Evolutionary conservation across 2,888 invertebrate species (phyloP), one percentile per base, ranked within the genome.

Genomic region (Operophtera brumata): DNA sequence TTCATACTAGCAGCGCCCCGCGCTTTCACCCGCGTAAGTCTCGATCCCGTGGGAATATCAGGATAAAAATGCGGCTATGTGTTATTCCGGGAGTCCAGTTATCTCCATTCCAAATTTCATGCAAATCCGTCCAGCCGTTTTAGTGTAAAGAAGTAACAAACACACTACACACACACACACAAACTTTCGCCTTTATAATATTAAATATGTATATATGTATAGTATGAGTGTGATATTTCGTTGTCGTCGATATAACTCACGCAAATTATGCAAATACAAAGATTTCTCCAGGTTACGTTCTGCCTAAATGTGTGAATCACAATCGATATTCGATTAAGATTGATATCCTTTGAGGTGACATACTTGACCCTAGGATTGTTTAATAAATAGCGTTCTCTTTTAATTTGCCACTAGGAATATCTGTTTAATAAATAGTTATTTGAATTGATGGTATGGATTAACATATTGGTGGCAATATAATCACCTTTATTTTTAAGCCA

Each of bases 241-340:
- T 41, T 10, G 20, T n/a, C 9, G 40, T 40, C 10, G 12, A 10
- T 32, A 10, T 10, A 9, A 44, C 6, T 13, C 4, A 34, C 28
- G 14, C 20, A 30, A 42, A 42, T 30, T 42, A 30, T 42, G 12
- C 14, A 7, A 34, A 34, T 20, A 11, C 30, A 43, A 14, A 3
- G 35, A 35, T 45, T 45, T 35, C 7, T 5, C 66, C 42, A 14
- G 47, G 66, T 67, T 65, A 56, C 70, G 72, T 73, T 75, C 64
- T 69, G 69, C 71, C 67, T 72, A 74, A 75, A 71, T 67, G 62
- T 70, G 71, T 79, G 77, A 81, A 65, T 81, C 80, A 78, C 65
- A 71, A 67, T 65, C 66, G 47, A 66, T 67, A 67, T 66, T 65
- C 57, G 61, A 67, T 69, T 69, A 64, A 71, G 70, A 77, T 70